Evolutionary conservation across 2,797 vertebrate species (phyloP).

Genomic region (Girardinus metallicus): DNA sequence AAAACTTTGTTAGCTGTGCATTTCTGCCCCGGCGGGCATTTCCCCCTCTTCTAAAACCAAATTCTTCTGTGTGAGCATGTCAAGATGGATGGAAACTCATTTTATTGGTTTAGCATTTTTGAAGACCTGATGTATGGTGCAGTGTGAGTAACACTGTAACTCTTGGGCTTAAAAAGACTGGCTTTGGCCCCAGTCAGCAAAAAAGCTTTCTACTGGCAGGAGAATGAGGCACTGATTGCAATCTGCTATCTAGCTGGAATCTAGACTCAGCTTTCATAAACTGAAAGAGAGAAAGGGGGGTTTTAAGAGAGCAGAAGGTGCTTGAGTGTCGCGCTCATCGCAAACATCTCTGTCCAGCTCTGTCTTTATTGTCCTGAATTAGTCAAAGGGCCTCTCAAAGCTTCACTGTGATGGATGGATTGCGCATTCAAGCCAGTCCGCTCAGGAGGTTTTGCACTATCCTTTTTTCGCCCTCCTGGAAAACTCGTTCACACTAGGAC

Average conservation of each 20-base stretch:
- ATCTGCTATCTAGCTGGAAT: conserved; percentile 76
- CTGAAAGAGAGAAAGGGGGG: conserved; percentile 58
- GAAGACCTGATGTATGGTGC: conserved; percentile 63
- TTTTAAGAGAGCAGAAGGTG: conserved; percentile 70
- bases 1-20: conserved; percentile 58
- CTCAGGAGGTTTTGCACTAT: conserved; percentile 38
- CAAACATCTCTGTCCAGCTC: conserved; percentile 75
- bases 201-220: conserved; percentile 80
- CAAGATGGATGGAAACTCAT: conserved; percentile 69
- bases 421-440: conserved; percentile 57
- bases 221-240: conserved; percentile 74
- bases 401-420: conserved; percentile 76
- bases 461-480: conserved; percentile 41
- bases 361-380: conserved; percentile 87
- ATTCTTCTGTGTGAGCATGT: conserved; percentile 50
- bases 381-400: conserved; percentile 86
- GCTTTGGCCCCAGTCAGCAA: conserved; percentile 76
- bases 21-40: conserved; percentile 50
- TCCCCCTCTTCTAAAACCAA: conserved; percentile 42
- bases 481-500: conserved; percentile 68
- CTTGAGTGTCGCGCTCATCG: conserved; percentile 70
- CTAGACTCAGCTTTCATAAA: conserved; percentile 73
- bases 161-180: conserved; percentile 63
- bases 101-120: conserved; percentile 78
- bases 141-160: conserved; percentile 66